Evolutionary conservation across 2,888 invertebrate genomes (phyloP), one percentile per base, ranked within the genome.

Genomic region (Julus scandinavius): DNA sequence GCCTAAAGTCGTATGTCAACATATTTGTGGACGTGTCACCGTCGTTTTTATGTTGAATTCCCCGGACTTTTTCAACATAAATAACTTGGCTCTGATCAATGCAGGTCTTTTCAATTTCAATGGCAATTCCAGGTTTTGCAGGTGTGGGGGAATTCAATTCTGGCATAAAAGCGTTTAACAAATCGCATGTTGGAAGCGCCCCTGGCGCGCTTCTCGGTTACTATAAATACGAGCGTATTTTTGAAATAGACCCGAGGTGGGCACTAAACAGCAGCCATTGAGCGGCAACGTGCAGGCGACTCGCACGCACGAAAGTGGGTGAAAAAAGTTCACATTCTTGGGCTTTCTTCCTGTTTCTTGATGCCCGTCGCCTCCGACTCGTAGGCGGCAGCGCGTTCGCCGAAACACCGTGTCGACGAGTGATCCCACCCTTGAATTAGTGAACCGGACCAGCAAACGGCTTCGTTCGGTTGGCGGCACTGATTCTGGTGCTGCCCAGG

Each of bases 341-440:
- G 72, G 72, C 29, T 72, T 72, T 72, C 6, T 29, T 72, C n/a
- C 2, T 9, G 72, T 72, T 72, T 72, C 29, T 72, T 7, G 29
- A 29, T 72, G 72, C 7, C 72, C 63, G 63, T 63, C n/a, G n/a
- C n/a, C 63, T n/a, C 17, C 63, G 29, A 9, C 29, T 29, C 72
- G 72, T 72, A 72, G 72, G 72, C 72, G 72, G 72, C 72, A 72
- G 72, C 20, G 29, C 29, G 20, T 11, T n/a, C n/a, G 3, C 4
- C 72, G 72, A 29, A 5, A 9, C 29, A 72, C 72, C 72, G 72
- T 72, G 72, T 72, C 29, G 9, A 72, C 72, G 29, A 72, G 72
- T 11, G 72, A 20, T 72, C 29, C 72, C 72, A 72, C 72, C 72
- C 72, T 72, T 29, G n/a, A 72, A 72, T 72, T 72, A 72, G 72